Conservation (phyloP, 2,888 invertebrate species). For the Rhagophthalmus giganteus region DNA sequence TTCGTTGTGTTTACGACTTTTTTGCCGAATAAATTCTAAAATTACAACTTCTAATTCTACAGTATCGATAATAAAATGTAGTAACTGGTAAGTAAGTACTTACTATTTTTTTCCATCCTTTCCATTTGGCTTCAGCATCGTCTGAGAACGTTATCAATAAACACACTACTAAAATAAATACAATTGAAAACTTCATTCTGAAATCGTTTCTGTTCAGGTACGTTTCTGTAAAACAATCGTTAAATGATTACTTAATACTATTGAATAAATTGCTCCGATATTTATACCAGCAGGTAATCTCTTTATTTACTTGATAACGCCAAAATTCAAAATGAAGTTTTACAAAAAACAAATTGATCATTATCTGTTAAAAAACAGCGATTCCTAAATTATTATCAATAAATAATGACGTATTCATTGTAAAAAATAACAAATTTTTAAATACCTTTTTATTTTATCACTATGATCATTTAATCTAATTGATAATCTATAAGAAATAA, state of each 20-base stretch:
- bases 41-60: slow-evolving; percentile 14
- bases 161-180: slow-evolving; percentile 11
- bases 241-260: slow-evolving; percentile 2
- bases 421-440: no score
- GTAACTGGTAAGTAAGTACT: slow-evolving; percentile 11
- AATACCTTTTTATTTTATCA: no score
- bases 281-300: background rate
- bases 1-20: slow-evolving; percentile 33
- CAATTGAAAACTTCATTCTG: slow-evolving; percentile 17
- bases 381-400: no score
- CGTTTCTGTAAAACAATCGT: slow-evolving; percentile 9
- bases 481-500: no score
- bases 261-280: background rate
- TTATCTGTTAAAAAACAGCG: no score
- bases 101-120: slow-evolving; percentile 19
- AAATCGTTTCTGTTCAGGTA: background rate
- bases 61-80: slow-evolving; percentile 9
- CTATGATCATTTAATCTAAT: no score
- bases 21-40: slow-evolving; percentile 34
- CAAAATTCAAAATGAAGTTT: no score
- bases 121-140: slow-evolving; percentile 12
- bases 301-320: background rate
- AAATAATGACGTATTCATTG: no score
- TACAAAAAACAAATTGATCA: no score
- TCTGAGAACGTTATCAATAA: slow-evolving; percentile 11